These are phyloP conservation scores for Carterocephalus palaemon DNA, from an alignment of 2,888 invertebrate genomes.

Conservation along the genomic window DNA sequence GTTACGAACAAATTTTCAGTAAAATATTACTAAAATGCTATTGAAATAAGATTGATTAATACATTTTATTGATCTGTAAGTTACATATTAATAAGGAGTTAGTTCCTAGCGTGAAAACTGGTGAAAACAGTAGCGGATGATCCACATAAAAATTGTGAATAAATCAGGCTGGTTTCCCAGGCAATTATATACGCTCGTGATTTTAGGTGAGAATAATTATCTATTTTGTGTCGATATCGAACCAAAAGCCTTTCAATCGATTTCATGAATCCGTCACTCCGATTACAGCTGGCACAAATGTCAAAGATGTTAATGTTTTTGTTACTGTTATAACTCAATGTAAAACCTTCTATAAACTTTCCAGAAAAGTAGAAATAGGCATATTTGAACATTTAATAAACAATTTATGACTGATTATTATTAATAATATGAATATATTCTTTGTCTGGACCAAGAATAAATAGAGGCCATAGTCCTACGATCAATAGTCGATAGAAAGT, in stretches of 20 bases:
- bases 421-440: background rate
- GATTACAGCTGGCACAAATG: conserved; percentile 11
- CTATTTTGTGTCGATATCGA: conserved; percentile 27
- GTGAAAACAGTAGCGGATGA: conserved; percentile 39
- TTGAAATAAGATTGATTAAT: too few species aligned
- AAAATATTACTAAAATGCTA: too few species aligned
- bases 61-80: conserved; percentile 32
- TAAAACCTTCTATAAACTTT: too few species aligned
- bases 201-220: conserved; percentile 29
- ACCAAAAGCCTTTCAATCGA: conserved; percentile 24
- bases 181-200: conserved; percentile 44
- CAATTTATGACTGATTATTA: background rate
- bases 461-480: too few species aligned
- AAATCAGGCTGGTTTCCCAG: conserved; percentile 44
- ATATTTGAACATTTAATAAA: too few species aligned
- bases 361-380: too few species aligned
- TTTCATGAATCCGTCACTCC: conserved; percentile 22
- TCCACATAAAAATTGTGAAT: conserved; percentile 43
- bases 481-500: too few species aligned
- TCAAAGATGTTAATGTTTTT: too few species aligned
- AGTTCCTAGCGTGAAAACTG: conserved; percentile 31
- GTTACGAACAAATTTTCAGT: too few species aligned
- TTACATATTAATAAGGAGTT: conserved; percentile 32
- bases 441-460: too few species aligned
- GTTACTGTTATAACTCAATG: too few species aligned